Percentiles rank a stretch among this genome's conserved stretches.
Evolutionary conservation across 2,113 vertebrate genomes (phyloP).

Genomic region (Sporophila hypoxantha): DNA sequence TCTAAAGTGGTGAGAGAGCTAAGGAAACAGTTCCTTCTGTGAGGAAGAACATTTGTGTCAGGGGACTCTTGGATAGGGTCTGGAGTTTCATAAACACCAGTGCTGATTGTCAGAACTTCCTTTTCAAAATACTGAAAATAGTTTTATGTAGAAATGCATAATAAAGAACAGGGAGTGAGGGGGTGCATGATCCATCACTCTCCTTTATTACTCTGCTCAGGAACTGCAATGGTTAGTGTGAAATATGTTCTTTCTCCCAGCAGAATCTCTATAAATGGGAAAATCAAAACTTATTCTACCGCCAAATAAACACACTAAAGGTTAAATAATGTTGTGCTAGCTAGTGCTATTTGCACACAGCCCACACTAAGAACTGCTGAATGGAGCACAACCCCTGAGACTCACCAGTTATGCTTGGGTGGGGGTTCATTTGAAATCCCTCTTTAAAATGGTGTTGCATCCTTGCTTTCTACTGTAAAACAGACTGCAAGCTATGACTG

Average conservation of each 20-base stretch:
- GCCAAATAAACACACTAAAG: conserved; percentile 22
- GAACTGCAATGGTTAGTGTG: conserved; percentile 24
- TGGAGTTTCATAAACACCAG: conserved; percentile 55
- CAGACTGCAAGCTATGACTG: not conserved
- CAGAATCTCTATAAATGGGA: conserved; percentile 45
- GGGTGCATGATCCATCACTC: conserved; percentile 20
- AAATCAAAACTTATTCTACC: conserved; percentile 40
- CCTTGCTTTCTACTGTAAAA: not conserved
- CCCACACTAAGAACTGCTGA: not conserved
- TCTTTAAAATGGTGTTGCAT: not conserved
- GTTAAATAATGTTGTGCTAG: conserved; percentile 48
- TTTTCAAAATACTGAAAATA: conserved; percentile 49
- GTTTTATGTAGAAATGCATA: conserved; percentile 32
- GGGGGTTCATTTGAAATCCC: not conserved
- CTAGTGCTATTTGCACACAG: not conserved
- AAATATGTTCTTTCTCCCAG: conserved; percentile 46
- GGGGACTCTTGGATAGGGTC: conserved; percentile 30
- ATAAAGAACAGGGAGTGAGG: conserved; percentile 1
- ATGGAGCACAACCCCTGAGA: not conserved
- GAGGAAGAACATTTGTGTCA: conserved; percentile 48
- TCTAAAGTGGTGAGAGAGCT: conserved; percentile 21
- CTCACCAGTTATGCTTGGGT: not conserved
- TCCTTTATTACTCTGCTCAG: conserved; percentile 39
- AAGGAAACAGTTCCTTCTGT: conserved; percentile 38
- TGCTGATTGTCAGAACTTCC: conserved; percentile 43